A percentile compares a stretch with the other conserved stretches of the same genome.
Evolutionary conservation across 2,113 vertebrate genomes (phyloP).

Genomic region (Pyrgilauda ruficollis): DNA sequence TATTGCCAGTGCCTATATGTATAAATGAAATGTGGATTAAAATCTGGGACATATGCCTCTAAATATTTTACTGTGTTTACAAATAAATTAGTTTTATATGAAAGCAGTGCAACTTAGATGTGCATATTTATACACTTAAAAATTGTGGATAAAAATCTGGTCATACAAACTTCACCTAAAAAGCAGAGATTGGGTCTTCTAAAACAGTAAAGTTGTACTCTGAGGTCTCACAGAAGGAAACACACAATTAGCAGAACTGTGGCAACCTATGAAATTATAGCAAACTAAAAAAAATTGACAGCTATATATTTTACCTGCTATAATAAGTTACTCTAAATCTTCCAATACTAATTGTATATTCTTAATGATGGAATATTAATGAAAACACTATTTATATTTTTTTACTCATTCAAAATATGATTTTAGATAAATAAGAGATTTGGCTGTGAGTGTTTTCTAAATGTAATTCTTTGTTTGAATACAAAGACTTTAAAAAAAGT

Average conservation of each 20-base stretch:
- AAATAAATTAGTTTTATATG: background rate
- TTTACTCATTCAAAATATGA: background rate
- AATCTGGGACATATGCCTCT: background rate
- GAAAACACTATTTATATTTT: background rate
- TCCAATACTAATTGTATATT: background rate
- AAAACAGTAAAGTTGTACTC: background rate
- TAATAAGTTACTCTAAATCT: background rate
- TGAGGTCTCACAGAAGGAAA: background rate
- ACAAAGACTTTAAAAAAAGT: background rate
- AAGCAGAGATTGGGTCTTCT: background rate
- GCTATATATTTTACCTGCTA: background rate
- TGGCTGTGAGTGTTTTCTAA: background rate
- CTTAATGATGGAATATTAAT: background rate
- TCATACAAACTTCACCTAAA: background rate
- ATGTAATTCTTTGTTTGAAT: background rate
- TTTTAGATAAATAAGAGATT: background rate
- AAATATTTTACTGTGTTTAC: background rate
- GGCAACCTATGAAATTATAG: background rate
- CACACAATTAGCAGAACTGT: background rate
- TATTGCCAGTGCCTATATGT: background rate
- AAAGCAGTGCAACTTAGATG: background rate
- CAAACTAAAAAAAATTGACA: background rate
- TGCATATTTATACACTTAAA: background rate
- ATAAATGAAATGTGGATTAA: background rate
- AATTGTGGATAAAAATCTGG: background rate